Evolutionary conservation across 2,113 vertebrate species (phyloP), one percentile per base, ranked within the genome.

Genomic region (Gasterosteus nipponicus): DNA sequence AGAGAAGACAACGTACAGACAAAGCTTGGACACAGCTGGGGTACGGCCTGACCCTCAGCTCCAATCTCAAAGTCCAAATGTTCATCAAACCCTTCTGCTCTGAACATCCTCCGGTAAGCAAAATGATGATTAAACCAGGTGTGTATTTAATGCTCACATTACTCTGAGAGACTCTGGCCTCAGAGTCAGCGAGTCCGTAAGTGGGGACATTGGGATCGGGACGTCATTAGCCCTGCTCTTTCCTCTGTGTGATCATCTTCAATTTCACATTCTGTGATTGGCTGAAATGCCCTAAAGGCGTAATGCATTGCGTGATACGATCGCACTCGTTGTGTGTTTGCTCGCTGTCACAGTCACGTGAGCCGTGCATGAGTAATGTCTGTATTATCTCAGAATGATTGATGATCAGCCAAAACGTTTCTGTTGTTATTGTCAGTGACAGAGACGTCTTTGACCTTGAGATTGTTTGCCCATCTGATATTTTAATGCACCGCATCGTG

Each of bases 251-350:
- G 11, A 26, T 22, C 16, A 29, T 49, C 65, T 15, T 51, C n/a
- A 80, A 78, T 80, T 86, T 75, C 75, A 70, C 12, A 6, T 63
- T 31, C 41, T 41, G 11, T 22, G 61, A 87, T 82, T 73, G 69
- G 56, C 68, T 79, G 67, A 73, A 78, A 66, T 69, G 58, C 35
- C 66, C 44, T 67, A 16, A 57, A 76, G 72, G 67, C 58, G 38
- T 39, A 10, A 7, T 42, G 14, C n/a, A 1, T 10, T 19, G 26
- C 56, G 59, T 71, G 47, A 70, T 12, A 53, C 10, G 54, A 69
- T 68, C 11, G 42, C 31, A 49, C 42, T 66, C 44, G n/a, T 64
- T 61, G 75, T 54, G 10, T 10, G 61, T 46, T 57, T 51, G 14
- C 51, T 19, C 42, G 19, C 10, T 66, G 15, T 35, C 22, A 41